Percentiles rank a stretch among this genome's conserved stretches.
phyloP scores from a whole-genome alignment of 2,888 invertebrate genomes.

The Drosophila diplacantha region DNA sequence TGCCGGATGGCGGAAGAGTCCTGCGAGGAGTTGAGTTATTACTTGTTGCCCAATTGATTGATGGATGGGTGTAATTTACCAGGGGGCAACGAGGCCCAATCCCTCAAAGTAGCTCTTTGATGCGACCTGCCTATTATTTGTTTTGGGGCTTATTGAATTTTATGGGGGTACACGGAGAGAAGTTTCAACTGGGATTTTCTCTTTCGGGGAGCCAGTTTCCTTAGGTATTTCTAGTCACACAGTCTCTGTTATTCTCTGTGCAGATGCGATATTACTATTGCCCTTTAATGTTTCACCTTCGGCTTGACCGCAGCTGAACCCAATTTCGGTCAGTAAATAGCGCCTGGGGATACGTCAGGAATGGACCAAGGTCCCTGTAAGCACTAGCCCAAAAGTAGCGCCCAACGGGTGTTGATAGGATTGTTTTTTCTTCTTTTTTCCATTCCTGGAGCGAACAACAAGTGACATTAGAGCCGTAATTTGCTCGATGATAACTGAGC shows the following conservation, averaged over 20 bases:
- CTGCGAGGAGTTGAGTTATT: constrained; percentile 64
- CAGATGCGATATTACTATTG: constrained; percentile 4
- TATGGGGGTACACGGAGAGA: constrained; percentile 8
- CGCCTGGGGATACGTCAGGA: neutral
- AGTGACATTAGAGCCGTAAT: constrained; percentile 49
- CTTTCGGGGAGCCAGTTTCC: neutral
- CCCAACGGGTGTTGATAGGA: constrained; percentile 33
- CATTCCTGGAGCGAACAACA: constrained; percentile 33
- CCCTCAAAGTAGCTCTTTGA: constrained; percentile 21
- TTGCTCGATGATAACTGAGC: constrained; percentile 34
- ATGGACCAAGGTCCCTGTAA: constrained; percentile 1
- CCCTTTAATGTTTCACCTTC: constrained; percentile 26
- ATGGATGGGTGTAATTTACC: constrained; percentile 59
- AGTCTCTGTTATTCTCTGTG: neutral
- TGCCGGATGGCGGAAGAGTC: constrained; percentile 9
- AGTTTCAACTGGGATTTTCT: neutral
- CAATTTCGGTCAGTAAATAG: neutral
- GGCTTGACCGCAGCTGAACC: constrained; percentile 11
- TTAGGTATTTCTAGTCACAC: neutral
- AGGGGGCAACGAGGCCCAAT: constrained; percentile 35
- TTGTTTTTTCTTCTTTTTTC: constrained; percentile 10
- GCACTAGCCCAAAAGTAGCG: neutral
- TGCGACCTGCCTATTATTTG: constrained; percentile 25
- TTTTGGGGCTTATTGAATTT: constrained; percentile 33
- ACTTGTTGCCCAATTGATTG: constrained; percentile 65